Percentiles rank a stretch among this genome's conserved stretches.
Evolutionary conservation across 2,113 vertebrate species (phyloP).

Genomic region (Leptocoma aspasia): DNA sequence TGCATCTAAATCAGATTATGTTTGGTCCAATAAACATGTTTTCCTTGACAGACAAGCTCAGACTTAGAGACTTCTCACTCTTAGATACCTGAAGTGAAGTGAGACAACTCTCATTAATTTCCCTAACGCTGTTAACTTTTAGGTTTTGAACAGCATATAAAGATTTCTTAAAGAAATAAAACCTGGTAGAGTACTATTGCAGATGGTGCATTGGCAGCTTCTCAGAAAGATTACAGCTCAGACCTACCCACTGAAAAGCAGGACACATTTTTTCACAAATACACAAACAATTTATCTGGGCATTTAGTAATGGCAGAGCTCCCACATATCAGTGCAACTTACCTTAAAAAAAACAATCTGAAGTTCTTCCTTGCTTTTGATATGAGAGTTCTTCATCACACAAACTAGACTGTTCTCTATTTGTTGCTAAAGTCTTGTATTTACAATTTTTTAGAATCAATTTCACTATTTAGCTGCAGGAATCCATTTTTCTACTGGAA

Average conservation of each 20-base stretch:
- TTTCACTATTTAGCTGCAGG: not conserved
- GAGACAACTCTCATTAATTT: not conserved
- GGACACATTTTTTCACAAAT: not conserved
- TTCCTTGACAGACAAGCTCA: not conserved
- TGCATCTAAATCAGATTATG: not conserved
- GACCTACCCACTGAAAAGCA: not conserved
- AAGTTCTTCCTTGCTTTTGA: not conserved
- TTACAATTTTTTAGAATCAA: not conserved
- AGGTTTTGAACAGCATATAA: not conserved
- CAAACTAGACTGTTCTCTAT: not conserved
- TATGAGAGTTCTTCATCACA: not conserved
- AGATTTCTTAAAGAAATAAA: not conserved
- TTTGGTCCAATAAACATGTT: not conserved
- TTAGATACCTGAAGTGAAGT: not conserved
- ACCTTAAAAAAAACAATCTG: conserved; percentile 13
- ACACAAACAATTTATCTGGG: not conserved
- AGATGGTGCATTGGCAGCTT: not conserved
- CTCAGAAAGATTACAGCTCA: not conserved
- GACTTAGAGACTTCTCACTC: not conserved
- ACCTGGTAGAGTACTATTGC: not conserved
- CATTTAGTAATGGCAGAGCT: not conserved
- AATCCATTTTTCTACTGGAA: not conserved
- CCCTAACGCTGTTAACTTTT: not conserved
- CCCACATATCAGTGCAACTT: not conserved
- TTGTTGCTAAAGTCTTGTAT: not conserved